These are phyloP conservation scores for Nomia melanderi DNA, from an alignment of 1,140 invertebrate species.

Conservation along the genomic window DNA sequence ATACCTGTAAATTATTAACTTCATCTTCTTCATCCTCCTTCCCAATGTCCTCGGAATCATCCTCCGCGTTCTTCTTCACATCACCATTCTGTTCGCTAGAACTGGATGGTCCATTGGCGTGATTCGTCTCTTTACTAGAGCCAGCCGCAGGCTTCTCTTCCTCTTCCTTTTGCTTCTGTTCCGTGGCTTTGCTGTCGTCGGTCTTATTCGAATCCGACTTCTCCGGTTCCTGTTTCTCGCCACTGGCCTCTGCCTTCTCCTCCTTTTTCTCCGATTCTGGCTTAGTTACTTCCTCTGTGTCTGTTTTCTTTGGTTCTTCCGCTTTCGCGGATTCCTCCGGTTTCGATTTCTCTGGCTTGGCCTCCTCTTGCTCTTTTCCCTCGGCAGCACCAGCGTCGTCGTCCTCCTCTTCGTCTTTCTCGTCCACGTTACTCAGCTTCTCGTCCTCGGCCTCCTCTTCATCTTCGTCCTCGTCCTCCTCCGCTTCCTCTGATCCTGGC, in stretches of 20 bases:
- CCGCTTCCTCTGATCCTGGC: slow-evolving; percentile 82
- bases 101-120: slow-evolving; percentile 50
- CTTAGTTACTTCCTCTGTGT: slow-evolving; percentile 63
- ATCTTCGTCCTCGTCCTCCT: slow-evolving; percentile 81
- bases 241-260: slow-evolving; percentile 4
- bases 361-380: slow-evolving; percentile 48
- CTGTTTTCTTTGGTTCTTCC: slow-evolving; percentile 47
- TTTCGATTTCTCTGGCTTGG: slow-evolving; percentile 42
- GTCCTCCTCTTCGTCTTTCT: slow-evolving; percentile 70
- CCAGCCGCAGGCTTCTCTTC: slow-evolving; percentile 46
- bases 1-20: slow-evolving; percentile 85
- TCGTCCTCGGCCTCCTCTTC: slow-evolving; percentile 78
- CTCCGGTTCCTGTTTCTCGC: slow-evolving; percentile 22
- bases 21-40: slow-evolving; percentile 76
- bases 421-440: slow-evolving; percentile 75
- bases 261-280: slow-evolving; percentile 56
- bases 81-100: slow-evolving; percentile 73
- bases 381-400: slow-evolving; percentile 48
- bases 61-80: slow-evolving; percentile 74
- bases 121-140: slow-evolving; percentile 40
- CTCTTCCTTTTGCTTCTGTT: slow-evolving; percentile 42
- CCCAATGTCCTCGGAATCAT: slow-evolving; percentile 73
- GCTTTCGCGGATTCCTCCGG: slow-evolving; percentile 62
- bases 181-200: slow-evolving; percentile 25
- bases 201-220: slow-evolving; percentile 18